Conservation (phyloP, 1,140 invertebrate species). For the Drosophila carrolli region DNA sequence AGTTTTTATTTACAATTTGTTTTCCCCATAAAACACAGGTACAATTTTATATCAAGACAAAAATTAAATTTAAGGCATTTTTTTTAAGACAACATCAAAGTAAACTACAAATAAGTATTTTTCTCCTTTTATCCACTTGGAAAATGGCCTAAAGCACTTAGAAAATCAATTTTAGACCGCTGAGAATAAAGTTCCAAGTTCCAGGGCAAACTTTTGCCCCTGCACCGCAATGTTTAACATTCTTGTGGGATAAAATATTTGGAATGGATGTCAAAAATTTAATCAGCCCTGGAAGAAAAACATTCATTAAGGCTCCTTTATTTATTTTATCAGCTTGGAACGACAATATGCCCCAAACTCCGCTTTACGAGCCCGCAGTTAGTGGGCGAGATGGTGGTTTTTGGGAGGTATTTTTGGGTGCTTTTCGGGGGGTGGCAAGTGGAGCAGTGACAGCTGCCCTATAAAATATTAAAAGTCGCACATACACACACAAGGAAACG, state of each 20-base stretch:
- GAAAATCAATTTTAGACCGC: constrained; percentile 10
- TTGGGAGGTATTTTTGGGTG: not conserved
- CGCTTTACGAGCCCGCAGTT: constrained; percentile 29
- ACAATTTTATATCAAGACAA: too few species aligned
- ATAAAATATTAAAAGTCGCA: constrained; percentile 75
- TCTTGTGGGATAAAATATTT: constrained; percentile 25
- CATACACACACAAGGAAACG: constrained; percentile 10
- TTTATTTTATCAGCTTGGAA: constrained; percentile 32
- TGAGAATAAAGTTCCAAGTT: constrained; percentile 15
- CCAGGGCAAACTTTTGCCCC: not conserved
- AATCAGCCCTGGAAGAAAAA: constrained; percentile 32
- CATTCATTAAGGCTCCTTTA: constrained; percentile 33
- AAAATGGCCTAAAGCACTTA: constrained; percentile 6
- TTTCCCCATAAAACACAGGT: too few species aligned
- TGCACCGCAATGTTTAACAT: constrained; percentile 12
- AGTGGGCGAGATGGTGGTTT: constrained; percentile 13
- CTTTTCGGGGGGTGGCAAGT: constrained; percentile 18
- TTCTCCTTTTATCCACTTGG: not conserved
- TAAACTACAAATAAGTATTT: not conserved
- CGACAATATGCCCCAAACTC: constrained; percentile 33
- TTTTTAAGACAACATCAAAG: too few species aligned
- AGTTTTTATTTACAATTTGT: too few species aligned
- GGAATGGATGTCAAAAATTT: constrained; percentile 26
- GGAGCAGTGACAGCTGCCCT: constrained; percentile 66
- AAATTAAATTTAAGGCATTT: too few species aligned